Base-by-base conservation (phyloP, 2,888 invertebrate species). In the Prosapia bicincta region DNA sequence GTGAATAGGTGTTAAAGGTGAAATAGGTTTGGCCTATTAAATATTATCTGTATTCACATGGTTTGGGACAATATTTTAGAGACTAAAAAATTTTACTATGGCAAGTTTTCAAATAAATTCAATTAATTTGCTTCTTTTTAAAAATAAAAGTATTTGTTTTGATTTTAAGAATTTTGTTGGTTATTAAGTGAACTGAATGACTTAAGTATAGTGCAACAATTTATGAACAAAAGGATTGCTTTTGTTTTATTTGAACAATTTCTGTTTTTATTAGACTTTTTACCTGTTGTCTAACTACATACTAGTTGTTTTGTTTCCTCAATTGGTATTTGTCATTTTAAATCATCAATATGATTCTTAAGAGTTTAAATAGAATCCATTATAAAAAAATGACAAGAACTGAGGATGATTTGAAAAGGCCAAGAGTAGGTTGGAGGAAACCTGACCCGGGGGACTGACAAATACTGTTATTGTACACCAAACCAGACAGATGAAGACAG, bases 401-500 rank as follows among this genome's bases (percentile, higher is more conserved):
- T 77, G 81, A 80, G 78, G 77, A 80, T 77, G 81, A 81, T 77
- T 78, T 80, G 68, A 81, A 81, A 73, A 78, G 81, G 68, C 80
- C 81, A 66, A 80, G 80, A 77, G 80, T 81, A 73, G 81, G 81
- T 79, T 81, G 81, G 81, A 80, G 79, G 78, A 81, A 81, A 71
- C 81, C 81, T 69, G 81, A 81, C 79, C 81, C 81, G 74, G 81
- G 81, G 77, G 81, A 81, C 81, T 81, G 81, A 81, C 81, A 81
- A 76, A 78, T 78, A 78, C 78, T 80, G 76, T 28, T 69, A 69
- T 76, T 79, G 66, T 78, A 77, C 74, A 76, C 74, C 72, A 79
- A 78, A 72, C 80, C 80, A 73, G 79, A 80, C 76, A 79, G 80
- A 80, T 80, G 80, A 80, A 79, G 74, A 76, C 71, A 54, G 69